phyloP scores from a whole-genome alignment of 2,797 vertebrate genomes.

The Mionectes olivaceus region DNA sequence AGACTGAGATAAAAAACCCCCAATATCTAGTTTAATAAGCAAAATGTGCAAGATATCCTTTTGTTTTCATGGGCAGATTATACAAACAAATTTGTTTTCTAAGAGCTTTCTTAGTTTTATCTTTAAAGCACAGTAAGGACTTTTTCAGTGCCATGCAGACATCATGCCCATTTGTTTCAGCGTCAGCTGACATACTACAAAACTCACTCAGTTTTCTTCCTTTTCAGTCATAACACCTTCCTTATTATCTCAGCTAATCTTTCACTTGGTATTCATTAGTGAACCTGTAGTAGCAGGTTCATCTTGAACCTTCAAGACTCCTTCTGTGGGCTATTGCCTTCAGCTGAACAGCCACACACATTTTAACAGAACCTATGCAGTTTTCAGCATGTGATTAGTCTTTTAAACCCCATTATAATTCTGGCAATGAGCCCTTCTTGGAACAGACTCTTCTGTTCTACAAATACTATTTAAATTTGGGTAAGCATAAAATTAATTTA shows the following conservation, averaged over 20 bases:
- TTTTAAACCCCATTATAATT: slow-evolving; percentile 3
- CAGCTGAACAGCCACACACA: background rate
- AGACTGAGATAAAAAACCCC: background rate
- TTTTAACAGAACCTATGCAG: background rate
- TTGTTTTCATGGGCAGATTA: background rate
- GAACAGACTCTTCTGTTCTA: background rate
- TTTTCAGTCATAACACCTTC: background rate
- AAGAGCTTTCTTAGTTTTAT: background rate
- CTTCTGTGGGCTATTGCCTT: background rate
- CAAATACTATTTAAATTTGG: slow-evolving; percentile 2
- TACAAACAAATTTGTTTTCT: background rate
- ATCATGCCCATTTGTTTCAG: background rate
- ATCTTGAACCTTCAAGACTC: background rate
- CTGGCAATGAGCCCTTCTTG: background rate
- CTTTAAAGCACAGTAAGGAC: background rate
- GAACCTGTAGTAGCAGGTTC: background rate
- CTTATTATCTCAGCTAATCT: background rate
- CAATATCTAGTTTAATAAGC: background rate
- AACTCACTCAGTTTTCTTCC: background rate
- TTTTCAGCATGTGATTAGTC: background rate
- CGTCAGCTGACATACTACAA: background rate
- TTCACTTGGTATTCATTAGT: background rate
- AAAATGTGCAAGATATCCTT: background rate
- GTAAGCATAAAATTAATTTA: background rate
- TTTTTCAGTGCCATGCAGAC: background rate